Evolutionary conservation across 2,113 vertebrate species (phyloP).

Genomic region (Crocuta crocuta): DNA sequence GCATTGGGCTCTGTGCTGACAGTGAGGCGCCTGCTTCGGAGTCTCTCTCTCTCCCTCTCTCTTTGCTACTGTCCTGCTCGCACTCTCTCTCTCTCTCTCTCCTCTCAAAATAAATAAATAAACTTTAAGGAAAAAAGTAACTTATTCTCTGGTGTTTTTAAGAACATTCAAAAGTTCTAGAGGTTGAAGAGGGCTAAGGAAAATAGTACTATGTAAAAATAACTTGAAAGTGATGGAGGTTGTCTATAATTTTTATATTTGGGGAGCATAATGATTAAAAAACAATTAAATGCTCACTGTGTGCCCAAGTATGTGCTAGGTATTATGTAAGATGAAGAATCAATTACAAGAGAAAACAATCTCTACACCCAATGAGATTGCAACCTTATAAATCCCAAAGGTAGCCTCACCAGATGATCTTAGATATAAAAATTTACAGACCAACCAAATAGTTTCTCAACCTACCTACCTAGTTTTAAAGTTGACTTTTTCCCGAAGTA

Average conservation of each 20-base stretch:
- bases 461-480: background rate
- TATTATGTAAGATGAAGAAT: background rate
- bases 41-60: no score
- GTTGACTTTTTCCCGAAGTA: background rate
- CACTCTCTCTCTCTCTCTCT: no score
- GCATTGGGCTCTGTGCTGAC: no score
- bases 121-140: no score
- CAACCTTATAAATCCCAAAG: background rate
- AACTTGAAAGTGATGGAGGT: background rate
- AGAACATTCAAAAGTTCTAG: background rate
- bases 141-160: background rate
- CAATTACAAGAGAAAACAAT: background rate
- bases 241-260: background rate
- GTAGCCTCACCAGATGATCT: background rate
- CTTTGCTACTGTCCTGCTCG: no score
- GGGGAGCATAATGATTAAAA: background rate
- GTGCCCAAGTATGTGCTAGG: fast-evolving
- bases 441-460: background rate
- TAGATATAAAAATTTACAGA: background rate
- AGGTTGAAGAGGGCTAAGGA: background rate
- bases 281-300: background rate
- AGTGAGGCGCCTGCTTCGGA: no score
- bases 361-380: background rate
- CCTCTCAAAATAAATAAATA: no score
- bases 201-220: background rate